Percentiles rank a stretch among this genome's conserved stretches.
phyloP scores from a whole-genome alignment of 2,888 invertebrate genomes.

The Polylopha cassiicola region DNA sequence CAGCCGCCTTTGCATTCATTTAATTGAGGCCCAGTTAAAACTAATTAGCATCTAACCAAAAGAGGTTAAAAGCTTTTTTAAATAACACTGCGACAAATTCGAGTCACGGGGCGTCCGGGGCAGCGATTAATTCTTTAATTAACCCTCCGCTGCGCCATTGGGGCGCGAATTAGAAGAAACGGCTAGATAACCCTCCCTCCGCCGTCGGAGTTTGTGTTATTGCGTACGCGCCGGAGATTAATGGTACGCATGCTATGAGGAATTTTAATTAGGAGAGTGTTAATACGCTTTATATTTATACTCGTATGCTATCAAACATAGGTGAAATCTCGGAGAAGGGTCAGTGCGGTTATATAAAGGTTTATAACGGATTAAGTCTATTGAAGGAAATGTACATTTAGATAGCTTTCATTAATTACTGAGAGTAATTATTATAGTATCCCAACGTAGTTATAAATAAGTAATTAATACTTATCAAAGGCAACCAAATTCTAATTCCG shows the following conservation, averaged over 20 bases:
- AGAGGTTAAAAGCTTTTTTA: conserved; percentile 27
- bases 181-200: conserved; percentile 56
- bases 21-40: no score
- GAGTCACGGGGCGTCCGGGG: conserved; percentile 40
- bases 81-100: conserved; percentile 52
- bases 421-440: no score
- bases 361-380: no score
- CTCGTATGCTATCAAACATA: no score
- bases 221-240: conserved; percentile 31
- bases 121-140: conserved; percentile 67
- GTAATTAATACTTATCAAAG: no score
- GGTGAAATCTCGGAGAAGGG: no score
- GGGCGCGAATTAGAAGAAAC: conserved; percentile 61
- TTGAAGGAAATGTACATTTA: no score
- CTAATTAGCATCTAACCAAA: no score
- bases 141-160: conserved; percentile 51
- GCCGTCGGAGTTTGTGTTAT: conserved; percentile 53
- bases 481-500: not conserved
- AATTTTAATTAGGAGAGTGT: conserved; percentile 46
- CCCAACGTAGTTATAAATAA: no score
- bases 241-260: conserved; percentile 36
- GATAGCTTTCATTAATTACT: no score
- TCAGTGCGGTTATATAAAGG: no score
- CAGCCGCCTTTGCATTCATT: no score
- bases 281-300: conserved; percentile 6